Percentiles rank a stretch among this genome's conserved stretches.
phyloP scores from a whole-genome alignment of 2,888 invertebrate species.

The Nemoura dubitans region DNA sequence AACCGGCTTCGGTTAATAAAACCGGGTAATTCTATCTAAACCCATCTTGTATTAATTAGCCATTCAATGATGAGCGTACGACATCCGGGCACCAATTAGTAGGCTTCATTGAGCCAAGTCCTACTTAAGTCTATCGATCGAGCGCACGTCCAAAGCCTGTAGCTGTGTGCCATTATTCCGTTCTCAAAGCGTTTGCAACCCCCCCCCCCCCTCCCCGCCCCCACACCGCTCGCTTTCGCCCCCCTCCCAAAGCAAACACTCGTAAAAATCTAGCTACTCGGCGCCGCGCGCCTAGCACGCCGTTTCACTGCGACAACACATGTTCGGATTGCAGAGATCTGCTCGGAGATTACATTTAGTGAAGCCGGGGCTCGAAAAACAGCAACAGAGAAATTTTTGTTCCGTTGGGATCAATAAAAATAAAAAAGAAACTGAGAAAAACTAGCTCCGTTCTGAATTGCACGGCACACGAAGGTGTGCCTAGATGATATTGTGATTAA shows the following conservation, averaged over 20 bases:
- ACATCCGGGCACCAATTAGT: slow-evolving; percentile 20
- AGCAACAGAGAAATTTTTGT: slow-evolving; percentile 14
- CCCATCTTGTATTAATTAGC: slow-evolving; percentile 18
- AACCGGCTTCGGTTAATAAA: neutral
- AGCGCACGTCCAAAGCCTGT: neutral
- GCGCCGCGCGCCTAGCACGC: no score
- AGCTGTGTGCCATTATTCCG: no score
- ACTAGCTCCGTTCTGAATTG: neutral
- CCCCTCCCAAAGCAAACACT: neutral
- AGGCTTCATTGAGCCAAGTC: neutral
- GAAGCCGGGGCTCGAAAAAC: neutral
- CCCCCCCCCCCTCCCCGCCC: no score
- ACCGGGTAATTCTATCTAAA: neutral
- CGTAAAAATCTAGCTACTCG: neutral
- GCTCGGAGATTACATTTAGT: neutral
- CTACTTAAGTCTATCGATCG: slow-evolving; percentile 23
- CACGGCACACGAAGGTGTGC: neutral
- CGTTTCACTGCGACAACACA: neutral
- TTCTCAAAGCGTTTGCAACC: no score
- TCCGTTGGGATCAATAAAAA: slow-evolving; percentile 9
- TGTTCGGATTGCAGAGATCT: neutral
- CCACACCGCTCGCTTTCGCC: no score
- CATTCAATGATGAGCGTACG: neutral
- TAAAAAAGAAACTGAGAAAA: neutral
- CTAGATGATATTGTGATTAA: neutral